These are phyloP conservation scores for Icerya purchasi DNA, from an alignment of 2,888 invertebrate species.

Conservation along the genomic window DNA sequence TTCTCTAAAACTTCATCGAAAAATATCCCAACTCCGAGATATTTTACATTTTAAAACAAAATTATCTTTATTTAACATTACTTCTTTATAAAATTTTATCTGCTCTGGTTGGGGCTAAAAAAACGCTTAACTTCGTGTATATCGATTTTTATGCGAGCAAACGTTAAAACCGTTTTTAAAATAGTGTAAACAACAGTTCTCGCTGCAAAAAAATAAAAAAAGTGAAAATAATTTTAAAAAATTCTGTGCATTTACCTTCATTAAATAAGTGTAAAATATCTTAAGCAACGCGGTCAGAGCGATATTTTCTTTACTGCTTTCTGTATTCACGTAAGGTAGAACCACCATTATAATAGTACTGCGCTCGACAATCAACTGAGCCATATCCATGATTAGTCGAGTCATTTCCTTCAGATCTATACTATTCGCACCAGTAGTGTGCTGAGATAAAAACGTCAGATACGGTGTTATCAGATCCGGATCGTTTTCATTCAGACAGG, in stretches of 20 bases:
- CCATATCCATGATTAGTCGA: slow-evolving; percentile 43
- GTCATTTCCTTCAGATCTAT: slow-evolving; percentile 17
- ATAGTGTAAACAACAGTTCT: no score
- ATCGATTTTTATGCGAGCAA: no score
- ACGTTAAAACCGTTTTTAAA: no score
- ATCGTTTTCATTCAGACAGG: slow-evolving; percentile 76
- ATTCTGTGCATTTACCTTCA: slow-evolving; percentile 36
- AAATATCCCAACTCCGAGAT: no score
- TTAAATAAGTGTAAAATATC: slow-evolving; percentile 52
- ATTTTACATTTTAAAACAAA: no score
- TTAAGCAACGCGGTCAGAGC: slow-evolving; percentile 47
- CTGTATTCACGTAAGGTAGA: slow-evolving; percentile 31
- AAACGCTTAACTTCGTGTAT: no score
- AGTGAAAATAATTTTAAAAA: no score
- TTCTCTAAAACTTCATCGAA: no score
- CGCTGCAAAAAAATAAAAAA: no score
- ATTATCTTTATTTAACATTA: no score
- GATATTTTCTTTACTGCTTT: slow-evolving; percentile 26
- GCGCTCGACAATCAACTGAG: slow-evolving; percentile 76
- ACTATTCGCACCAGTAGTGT: slow-evolving; percentile 36
- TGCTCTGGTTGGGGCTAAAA: no score
- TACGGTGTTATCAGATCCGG: slow-evolving; percentile 63
- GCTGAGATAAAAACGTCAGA: slow-evolving; percentile 58
- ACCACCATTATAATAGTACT: slow-evolving; percentile 66
- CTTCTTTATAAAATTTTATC: no score